Evolutionary conservation across 2,797 vertebrate species (phyloP), one percentile per base, ranked within the genome.

Genomic region (Acrossocheilus wenchowensis): DNA sequence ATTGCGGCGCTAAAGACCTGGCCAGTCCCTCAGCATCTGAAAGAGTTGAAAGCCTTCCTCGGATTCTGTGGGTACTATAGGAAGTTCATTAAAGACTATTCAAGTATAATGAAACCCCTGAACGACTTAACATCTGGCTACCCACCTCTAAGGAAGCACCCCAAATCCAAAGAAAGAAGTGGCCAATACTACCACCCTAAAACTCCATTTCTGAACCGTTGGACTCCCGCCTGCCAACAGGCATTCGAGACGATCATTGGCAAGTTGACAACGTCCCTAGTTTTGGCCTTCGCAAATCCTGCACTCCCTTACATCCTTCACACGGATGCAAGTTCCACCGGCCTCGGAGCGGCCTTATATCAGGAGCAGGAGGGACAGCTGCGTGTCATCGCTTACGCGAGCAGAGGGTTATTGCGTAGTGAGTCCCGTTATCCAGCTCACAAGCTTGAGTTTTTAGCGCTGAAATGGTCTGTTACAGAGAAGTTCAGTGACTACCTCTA

Each of bases 401-500:
- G 85, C 45, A 66, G 71, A 54, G 85, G 79, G 6, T 73, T 87
- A 6, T 82, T 72, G 3, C 45, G 36, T 23, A 69, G 80, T 41
- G 43, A 69, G 66, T 48, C 45, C 45, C 45, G 11, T 48, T 48
- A 48, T 48, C 45, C 3, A 48, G 12, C 45, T 48, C 45, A 48
- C 45, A 48, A 48, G 45, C 45, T 48, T 48, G 45, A 34, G 6
- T 39, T 39, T 39, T 69, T 69, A 36, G 34, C 12, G 30, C 66
- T 69, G 66, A 69, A 69, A 69, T 69, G 34, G 66, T 69, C 66
- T 69, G 34, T 69, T 17, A 69, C 66, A 2, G 34, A 36, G 66
- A 69, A 69, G 15, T 69, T 69, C 66, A 69, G 66, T 69, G 66
- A 69, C 66, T 39, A 69, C 66, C 66, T 69, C 6, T 69, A 60